Conservation (phyloP, 2,797 vertebrate genomes). For the Alauda arvensis region DNA sequence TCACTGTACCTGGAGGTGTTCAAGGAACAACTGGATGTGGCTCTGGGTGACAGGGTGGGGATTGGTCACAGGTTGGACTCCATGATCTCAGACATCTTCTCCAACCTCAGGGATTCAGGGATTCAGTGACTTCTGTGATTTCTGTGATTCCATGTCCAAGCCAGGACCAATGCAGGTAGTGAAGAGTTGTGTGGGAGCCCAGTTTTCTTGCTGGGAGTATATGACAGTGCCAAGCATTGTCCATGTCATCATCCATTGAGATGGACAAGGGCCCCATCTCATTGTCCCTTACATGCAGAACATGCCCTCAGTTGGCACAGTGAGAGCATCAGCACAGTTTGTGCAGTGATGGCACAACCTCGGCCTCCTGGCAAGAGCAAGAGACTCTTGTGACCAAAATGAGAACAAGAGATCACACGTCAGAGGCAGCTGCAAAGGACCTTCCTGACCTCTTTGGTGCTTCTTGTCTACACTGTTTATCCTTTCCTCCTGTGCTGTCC, state of each 20-base stretch:
- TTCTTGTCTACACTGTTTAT: neutral
- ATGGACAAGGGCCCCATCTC: too few relatives aligned
- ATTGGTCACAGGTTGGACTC: neutral
- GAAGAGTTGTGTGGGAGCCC: neutral
- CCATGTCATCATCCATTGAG: too few relatives aligned
- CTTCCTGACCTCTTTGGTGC: neutral
- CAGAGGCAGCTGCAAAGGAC: neutral
- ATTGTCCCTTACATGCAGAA: neutral
- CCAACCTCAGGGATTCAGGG: neutral
- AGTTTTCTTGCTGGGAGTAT: neutral
- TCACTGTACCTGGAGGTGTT: neutral
- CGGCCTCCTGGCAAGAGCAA: neutral
- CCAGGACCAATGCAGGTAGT: neutral
- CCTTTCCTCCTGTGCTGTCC: neutral
- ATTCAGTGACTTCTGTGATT: neutral
- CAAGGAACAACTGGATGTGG: neutral
- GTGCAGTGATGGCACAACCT: neutral
- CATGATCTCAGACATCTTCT: neutral
- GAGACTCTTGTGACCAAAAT: neutral
- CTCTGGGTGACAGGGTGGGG: neutral
- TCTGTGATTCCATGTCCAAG: rapidly evolving
- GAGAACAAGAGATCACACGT: neutral
- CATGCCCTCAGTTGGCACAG: neutral
- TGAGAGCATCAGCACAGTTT: neutral
- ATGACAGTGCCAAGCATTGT: neutral